Base-by-base conservation (phyloP, 2,797 vertebrate genomes). In the Phoebastria nigripes region DNA sequence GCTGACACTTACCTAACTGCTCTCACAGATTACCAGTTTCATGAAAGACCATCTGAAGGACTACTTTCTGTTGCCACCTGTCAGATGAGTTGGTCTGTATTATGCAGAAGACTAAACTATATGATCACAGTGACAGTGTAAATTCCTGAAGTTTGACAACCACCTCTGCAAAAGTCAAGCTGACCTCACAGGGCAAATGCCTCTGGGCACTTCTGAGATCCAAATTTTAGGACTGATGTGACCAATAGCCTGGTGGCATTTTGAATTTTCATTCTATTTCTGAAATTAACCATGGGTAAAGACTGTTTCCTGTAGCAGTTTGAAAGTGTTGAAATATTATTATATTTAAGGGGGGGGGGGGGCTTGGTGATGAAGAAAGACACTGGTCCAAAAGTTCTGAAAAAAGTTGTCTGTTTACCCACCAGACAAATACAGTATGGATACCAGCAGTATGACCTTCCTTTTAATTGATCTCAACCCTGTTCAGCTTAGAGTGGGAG, bases 261-360 rank as follows among this genome's bases (percentile, higher is more conserved):
- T 73, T 41, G 24, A 66, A 4, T 56, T 94, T 46, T 39, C 12
- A 21, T 89, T 63, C 12, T 46, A 0, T 61, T 66, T 72, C 39
- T 91, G 19, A 54, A 82, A 54, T 54, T 54, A 61, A 24, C 17
- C 3, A 6, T 7, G 8, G 26, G 5, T 67, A 25, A 78, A 78
- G 26, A 39, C 7, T 41, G 4, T 58, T 89, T 54, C 31, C 85
- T 70, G 55, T 22, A 77, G 47, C 11, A 37, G 20, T 70, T 62
- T 73, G n/a, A 15, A 72, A 47, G 13, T 47, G 11, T 44, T 81
- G 10, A 58, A 80, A 47, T 73, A 26, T 9, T 33, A 7, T 39
- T 31, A 5, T 24, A 19, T 47, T 54, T 62, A 54, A 39, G 11
- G 7, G 18, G 5, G 7, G 8, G 2, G 8, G 2, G 1, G 11